Base-by-base conservation (phyloP, 2,113 vertebrate genomes). In the Gadus macrocephalus region DNA sequence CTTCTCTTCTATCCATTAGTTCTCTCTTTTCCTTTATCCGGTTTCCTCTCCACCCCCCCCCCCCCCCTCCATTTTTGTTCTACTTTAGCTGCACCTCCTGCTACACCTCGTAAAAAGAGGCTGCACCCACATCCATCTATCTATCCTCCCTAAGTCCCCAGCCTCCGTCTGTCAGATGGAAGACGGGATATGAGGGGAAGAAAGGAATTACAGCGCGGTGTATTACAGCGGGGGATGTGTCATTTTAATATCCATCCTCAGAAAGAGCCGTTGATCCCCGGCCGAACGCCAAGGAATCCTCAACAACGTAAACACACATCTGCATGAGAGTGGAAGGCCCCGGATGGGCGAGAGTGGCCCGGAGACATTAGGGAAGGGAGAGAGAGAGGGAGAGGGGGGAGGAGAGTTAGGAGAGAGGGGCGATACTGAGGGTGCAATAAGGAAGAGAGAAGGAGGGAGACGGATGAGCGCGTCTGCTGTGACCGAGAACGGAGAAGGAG, bases 211-310 rank as follows among this genome's bases (percentile, higher is more conserved):
- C 9, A 15, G 62, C 6, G 2, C 11, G 16, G 60, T 20, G 11
- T 3, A 49, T 27, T 28, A 15, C 28, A 7, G 3, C 17, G 28
- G 25, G 16, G 61, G n/a, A 61, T 60, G 49, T 63, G 38, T 69
- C 76, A 69, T 64, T 72, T 16, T 64, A 68, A 63, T 68, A 78
- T 73, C 79, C 79, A 75, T 78, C 75, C 70, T 73, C 81, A 73
- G 61, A 66, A 74, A 79, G 75, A 83, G 81, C 70, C 68, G 88
- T 80, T 73, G 81, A 84, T 84, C 31, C 77, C 62, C 49, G 78
- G 84, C 72, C 67, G 3, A 63, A 17, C 66, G 76, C 80, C 81
- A 86, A 20, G 31, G 31, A 31, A 31, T 31, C 31, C 31, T 31
- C 31, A 2, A 31, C 31, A 31, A 31, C 31, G 31, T 31, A 31